phyloP scores from a whole-genome alignment of 35 echinoderm and acorn worm genomes.

The Chiridota heheva region DNA sequence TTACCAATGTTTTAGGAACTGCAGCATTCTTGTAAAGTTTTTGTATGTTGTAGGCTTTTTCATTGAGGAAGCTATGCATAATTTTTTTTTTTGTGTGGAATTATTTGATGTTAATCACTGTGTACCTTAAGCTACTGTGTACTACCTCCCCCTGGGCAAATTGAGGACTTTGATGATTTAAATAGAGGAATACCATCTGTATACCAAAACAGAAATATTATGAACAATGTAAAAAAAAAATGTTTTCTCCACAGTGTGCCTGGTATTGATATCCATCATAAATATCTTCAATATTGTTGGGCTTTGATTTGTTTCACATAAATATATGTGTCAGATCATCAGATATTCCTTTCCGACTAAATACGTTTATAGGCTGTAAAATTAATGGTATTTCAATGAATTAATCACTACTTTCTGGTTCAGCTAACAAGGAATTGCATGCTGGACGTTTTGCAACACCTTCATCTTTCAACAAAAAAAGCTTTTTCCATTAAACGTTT shows the following conservation, averaged over 20 bases:
- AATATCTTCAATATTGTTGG: conserved; percentile 71
- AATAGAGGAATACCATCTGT: conserved; percentile 70
- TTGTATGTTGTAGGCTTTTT: not conserved
- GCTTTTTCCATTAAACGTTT: conserved; percentile 31
- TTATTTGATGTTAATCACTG: too few species aligned
- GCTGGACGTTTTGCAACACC: not conserved
- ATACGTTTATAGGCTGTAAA: conserved; percentile 18
- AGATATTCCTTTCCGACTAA: conserved; percentile 34
- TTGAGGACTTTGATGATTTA: conserved; percentile 59
- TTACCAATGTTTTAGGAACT: not conserved
- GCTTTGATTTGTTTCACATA: conserved; percentile 30
- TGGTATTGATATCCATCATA: conserved; percentile 66
- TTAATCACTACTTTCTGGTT: not conserved
- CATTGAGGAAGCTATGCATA: not conserved
- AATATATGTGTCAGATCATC: conserved; percentile 49
- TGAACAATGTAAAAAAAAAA: conserved; percentile 16
- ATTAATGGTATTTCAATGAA: conserved; percentile 65
- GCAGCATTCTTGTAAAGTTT: not conserved
- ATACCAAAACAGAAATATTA: conserved; percentile 71
- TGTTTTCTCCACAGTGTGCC: not conserved
- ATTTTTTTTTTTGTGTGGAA: too few species aligned
- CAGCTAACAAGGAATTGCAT: not conserved
- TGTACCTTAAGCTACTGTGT: too few species aligned
- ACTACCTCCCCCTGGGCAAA: too few species aligned
- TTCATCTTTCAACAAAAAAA: not conserved